These are phyloP conservation scores for Camelus bactrianus DNA, from an alignment of 2,113 vertebrate species.

Conservation along the genomic window DNA sequence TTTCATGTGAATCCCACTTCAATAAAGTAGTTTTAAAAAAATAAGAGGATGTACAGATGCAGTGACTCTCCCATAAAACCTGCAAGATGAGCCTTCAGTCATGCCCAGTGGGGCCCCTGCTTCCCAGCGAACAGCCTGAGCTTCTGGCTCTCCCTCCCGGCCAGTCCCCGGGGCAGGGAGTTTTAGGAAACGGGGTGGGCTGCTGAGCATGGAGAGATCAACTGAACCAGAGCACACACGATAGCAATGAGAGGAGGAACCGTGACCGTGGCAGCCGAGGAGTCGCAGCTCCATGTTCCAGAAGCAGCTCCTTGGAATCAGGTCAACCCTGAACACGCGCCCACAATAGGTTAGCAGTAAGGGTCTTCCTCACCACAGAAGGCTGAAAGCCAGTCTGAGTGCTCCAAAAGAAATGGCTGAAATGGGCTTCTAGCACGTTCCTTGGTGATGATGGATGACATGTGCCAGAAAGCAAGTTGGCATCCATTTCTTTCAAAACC, in stretches of 20 bases:
- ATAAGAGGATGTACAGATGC: no score
- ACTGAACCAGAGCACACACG: not conserved
- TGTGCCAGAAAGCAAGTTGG: not conserved
- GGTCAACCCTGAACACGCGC: not conserved
- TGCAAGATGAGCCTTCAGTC: not conserved
- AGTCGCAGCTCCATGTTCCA: not conserved
- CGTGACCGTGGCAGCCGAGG: not conserved
- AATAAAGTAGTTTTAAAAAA: not conserved
- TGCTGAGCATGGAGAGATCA: not conserved
- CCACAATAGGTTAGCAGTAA: rapidly evolving
- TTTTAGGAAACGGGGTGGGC: not conserved
- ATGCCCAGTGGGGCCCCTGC: rapidly evolving
- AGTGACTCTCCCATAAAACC: not conserved
- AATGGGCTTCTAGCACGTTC: no score
- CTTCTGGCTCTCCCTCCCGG: not conserved
- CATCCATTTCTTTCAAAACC: not conserved
- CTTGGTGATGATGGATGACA: rapidly evolving
- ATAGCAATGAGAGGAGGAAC: not conserved
- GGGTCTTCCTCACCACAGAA: not conserved
- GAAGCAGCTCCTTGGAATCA: not conserved
- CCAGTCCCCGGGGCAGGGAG: rapidly evolving
- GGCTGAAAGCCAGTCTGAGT: not conserved
- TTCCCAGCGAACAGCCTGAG: not conserved
- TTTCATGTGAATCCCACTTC: not conserved
- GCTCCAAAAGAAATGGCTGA: not conserved